Base-by-base conservation (phyloP, 2,797 vertebrate species). In the Thripadectes ignobilis region DNA sequence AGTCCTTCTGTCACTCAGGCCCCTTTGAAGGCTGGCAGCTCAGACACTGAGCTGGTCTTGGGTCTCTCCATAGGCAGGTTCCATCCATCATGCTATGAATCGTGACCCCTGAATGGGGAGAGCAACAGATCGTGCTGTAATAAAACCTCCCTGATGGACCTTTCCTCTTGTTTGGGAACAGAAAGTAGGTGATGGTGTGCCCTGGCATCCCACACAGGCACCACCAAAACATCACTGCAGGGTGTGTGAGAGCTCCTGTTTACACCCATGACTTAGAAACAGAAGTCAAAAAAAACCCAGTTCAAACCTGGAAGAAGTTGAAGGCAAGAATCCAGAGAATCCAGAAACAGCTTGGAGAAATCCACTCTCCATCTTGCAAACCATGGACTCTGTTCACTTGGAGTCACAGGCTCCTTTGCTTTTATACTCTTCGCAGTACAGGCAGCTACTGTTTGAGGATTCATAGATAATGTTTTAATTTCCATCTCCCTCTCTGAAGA, bases 1-100 rank as follows among this genome's bases (percentile, higher is more conserved):
- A 6, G 0, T 7, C 23, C 14, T 26, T 11, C 43, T 4, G 0
- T 24, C 2, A 2, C 54, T 9, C 20, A 3, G 48, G 27, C 23
- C 34, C 41, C 23, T 68, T 22, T 23, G 38, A 17, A 38, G 30
- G 24, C 36, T 6, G 2, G 8, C 39, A 57, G 30, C 67, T 69
- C 4, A 36, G 59, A 41, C 51, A 19, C 3, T 1, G n/a, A 65
- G 39, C 39, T 61, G 41, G 27, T 69, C 79, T 51, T 0, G 0
- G 38, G 26, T 20, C 16, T 45, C 71, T 32, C 39, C 49, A 26
- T 69, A 34, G 58, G 32, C 30, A 15, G 3, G 32, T 48, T 61
- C 76, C 55, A 18, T 12, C 19, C 16, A 7, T 46, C 22, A 45
- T 51, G 32, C 12, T 41, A 4, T 8, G 39, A 88, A 48, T 29